Percentiles rank a stretch among this genome's conserved stretches.
Conservation (phyloP, 2,888 invertebrate species). For the Drosophila robusta region DNA sequence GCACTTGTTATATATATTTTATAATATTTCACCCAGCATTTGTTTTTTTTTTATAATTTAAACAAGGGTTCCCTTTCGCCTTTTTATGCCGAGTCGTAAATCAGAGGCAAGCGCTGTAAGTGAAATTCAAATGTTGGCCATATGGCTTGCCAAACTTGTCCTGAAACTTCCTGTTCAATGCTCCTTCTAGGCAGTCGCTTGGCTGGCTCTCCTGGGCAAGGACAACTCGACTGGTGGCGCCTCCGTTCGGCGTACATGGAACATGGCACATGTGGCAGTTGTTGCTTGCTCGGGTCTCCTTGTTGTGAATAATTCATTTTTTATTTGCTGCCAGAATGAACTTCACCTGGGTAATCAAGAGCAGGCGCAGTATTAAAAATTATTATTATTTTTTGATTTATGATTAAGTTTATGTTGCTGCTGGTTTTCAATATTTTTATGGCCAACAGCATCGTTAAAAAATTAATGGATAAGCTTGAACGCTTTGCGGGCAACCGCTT, state of each 20-base stretch:
- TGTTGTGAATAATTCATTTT: slow-evolving; percentile 58
- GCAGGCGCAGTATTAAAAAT: slow-evolving; percentile 37
- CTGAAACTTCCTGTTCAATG: slow-evolving; percentile 29
- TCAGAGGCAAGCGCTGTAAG: slow-evolving; percentile 36
- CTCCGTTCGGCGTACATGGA: slow-evolving; percentile 23
- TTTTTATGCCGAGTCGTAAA: slow-evolving; percentile 49
- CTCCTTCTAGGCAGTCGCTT: slow-evolving; percentile 14
- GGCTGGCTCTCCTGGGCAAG: slow-evolving; percentile 14
- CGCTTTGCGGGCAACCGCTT: not conserved
- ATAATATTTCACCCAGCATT: slow-evolving; percentile 6
- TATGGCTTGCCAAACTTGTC: slow-evolving; percentile 48
- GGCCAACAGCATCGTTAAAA: slow-evolving; percentile 32
- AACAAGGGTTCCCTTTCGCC: slow-evolving; percentile 20
- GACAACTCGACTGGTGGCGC: slow-evolving; percentile 14
- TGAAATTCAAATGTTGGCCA: slow-evolving; percentile 56
- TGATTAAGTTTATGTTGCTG: slow-evolving; percentile 33
- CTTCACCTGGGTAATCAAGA: slow-evolving; percentile 50
- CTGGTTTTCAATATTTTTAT: slow-evolving; percentile 33
- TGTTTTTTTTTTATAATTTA: slow-evolving; percentile 34
- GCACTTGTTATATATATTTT: slow-evolving; percentile 12
- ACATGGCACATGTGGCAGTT: slow-evolving; percentile 28
- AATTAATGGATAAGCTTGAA: slow-evolving; percentile 29
- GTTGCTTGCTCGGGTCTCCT: slow-evolving; percentile 15
- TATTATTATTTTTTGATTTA: slow-evolving; percentile 55
- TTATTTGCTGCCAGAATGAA: slow-evolving; percentile 52